phyloP scores from a whole-genome alignment of 2,888 invertebrate species.

The Unio delphinus region DNA sequence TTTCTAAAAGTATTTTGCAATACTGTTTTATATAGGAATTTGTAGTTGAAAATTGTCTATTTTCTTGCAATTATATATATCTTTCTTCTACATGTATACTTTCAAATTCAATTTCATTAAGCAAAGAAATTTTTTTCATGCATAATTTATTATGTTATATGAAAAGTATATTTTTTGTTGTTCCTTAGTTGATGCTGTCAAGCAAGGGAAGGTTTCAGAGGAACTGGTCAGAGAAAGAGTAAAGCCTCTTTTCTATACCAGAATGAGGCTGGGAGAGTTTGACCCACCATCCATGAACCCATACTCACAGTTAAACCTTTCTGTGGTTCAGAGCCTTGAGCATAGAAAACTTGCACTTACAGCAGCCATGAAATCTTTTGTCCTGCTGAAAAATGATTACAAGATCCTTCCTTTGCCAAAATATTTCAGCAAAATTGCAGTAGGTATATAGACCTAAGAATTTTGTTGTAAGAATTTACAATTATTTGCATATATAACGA shows the following conservation, averaged over 20 bases:
- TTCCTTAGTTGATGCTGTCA: constrained; percentile 20
- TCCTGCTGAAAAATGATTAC: constrained; percentile 53
- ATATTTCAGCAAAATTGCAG: constrained; percentile 20
- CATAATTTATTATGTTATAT: too few species aligned
- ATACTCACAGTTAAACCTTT: constrained; percentile 23
- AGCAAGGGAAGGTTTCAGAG: constrained; percentile 18
- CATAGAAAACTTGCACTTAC: constrained; percentile 46
- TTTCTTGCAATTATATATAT: too few species aligned
- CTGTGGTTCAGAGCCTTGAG: constrained; percentile 25
- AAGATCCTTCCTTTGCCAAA: constrained; percentile 30
- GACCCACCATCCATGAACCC: constrained; percentile 42
- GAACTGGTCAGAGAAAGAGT: constrained; percentile 22
- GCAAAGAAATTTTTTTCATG: too few species aligned
- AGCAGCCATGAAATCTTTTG: constrained; percentile 55
- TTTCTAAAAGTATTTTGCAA: too few species aligned
- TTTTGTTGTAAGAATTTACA: too few species aligned
- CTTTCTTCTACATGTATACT: too few species aligned
- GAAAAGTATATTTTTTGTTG: background rate
- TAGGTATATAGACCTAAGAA: constrained; percentile 4
- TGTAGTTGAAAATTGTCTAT: too few species aligned
- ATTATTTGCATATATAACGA: too few species aligned
- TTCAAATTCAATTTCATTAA: too few species aligned
- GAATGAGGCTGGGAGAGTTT: constrained; percentile 55
- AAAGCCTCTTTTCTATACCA: constrained; percentile 47
- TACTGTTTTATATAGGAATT: too few species aligned